Percentiles rank a stretch among this genome's conserved stretches.
phyloP scores from a whole-genome alignment of 2,113 vertebrate genomes.

The Sceloporus undulatus region DNA sequence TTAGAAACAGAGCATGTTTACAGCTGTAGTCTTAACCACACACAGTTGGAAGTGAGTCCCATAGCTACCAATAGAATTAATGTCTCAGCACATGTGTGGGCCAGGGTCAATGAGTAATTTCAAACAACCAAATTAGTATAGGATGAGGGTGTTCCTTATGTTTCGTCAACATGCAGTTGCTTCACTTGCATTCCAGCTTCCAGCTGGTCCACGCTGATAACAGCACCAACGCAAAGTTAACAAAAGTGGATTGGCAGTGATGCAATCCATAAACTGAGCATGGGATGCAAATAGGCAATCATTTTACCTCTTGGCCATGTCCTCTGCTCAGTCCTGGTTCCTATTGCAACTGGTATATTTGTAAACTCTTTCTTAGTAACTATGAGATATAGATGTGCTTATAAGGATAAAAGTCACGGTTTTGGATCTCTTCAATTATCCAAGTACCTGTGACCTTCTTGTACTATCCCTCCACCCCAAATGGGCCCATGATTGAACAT shows the following conservation, averaged over 20 bases:
- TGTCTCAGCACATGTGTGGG: background rate
- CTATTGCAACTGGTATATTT: background rate
- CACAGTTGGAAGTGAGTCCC: background rate
- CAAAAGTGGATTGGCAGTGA: background rate
- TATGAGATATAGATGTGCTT: background rate
- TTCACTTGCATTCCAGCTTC: background rate
- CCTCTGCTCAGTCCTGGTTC: background rate
- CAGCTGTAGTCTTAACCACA: background rate
- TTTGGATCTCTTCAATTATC: background rate
- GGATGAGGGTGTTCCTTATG: background rate
- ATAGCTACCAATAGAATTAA: background rate
- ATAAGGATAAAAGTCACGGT: background rate
- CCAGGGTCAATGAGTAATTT: background rate
- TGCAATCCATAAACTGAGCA: background rate
- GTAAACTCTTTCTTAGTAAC: background rate
- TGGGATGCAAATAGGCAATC: background rate
- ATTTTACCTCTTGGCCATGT: background rate
- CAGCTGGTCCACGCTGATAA: background rate
- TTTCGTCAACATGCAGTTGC: background rate
- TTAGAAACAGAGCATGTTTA: background rate
- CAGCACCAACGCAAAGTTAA: background rate
- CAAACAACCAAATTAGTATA: background rate
- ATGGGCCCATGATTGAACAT: background rate
- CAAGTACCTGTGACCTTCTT: background rate
- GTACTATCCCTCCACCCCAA: background rate